Evolutionary conservation across 2,113 vertebrate genomes (phyloP).

Genomic region (Carassius gibelio): DNA sequence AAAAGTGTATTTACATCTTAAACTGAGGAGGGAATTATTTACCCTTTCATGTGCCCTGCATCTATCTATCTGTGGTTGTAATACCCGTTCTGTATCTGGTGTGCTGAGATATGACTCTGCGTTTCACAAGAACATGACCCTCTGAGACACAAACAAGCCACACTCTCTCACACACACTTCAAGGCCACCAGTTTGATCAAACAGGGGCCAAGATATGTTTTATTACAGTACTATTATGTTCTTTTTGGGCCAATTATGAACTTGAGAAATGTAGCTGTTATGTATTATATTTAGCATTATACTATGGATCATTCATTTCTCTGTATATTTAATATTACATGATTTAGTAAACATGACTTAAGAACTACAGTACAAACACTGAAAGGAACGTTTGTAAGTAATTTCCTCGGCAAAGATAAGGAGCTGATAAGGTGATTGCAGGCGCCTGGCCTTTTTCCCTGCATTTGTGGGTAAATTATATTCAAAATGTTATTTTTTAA

Average conservation of each 20-base stretch:
- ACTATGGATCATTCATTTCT: background rate
- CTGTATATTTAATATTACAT: background rate
- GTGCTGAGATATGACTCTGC: background rate
- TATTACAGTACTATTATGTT: too few relatives aligned
- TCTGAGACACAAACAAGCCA: background rate
- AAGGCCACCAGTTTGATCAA: background rate
- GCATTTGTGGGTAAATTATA: background rate
- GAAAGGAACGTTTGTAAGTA: background rate
- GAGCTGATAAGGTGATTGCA: background rate
- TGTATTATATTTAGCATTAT: background rate
- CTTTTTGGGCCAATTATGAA: too few relatives aligned
- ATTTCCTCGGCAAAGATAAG: background rate
- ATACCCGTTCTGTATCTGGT: slow-evolving; percentile 2
- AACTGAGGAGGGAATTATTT: background rate
- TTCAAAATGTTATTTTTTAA: background rate
- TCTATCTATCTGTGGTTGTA: background rate
- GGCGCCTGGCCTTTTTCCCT: background rate
- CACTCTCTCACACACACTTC: background rate
- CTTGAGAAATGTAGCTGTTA: background rate
- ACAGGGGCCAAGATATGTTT: too few relatives aligned
- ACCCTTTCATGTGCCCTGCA: background rate
- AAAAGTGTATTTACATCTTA: background rate
- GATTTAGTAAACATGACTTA: background rate
- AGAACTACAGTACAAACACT: background rate
- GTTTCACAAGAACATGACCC: background rate